Conservation (phyloP, 2,797 vertebrate genomes). For the Sandelia bainsii region DNA sequence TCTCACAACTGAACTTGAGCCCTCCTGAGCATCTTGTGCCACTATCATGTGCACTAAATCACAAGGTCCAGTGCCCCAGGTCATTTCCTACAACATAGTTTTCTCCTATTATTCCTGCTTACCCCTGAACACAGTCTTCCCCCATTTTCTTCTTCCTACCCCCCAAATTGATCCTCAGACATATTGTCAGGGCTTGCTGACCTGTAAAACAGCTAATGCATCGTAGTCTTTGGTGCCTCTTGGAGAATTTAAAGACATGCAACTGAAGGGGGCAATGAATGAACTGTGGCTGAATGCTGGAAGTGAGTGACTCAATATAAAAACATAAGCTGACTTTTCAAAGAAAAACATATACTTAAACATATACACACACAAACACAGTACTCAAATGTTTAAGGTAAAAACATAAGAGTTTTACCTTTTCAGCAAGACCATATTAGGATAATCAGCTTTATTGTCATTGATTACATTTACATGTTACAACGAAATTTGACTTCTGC, state of each 20-base stretch:
- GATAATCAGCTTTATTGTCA: no score
- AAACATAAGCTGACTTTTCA: background rate
- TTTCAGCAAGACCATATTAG: no score
- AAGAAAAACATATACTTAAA: background rate
- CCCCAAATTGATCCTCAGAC: constrained; percentile 82
- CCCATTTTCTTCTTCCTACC: constrained; percentile 59
- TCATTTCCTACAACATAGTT: constrained; percentile 68
- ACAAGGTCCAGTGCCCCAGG: constrained; percentile 81
- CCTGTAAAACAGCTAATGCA: constrained; percentile 84
- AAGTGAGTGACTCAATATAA: no score
- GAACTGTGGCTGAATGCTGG: background rate
- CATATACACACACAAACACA: no score
- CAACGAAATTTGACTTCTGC: no score
- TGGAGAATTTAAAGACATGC: constrained; percentile 44
- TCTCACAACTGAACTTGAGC: constrained; percentile 21
- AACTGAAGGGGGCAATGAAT: constrained; percentile 1
- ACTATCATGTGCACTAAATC: constrained; percentile 69
- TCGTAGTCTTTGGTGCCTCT: constrained; percentile 63
- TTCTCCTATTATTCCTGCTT: constrained; percentile 75
- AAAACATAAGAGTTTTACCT: no score
- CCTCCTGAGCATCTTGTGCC: constrained; percentile 59
- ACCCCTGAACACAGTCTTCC: constrained; percentile 71
- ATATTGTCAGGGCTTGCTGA: constrained; percentile 85
- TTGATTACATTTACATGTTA: no score
- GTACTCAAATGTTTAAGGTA: no score